Base-by-base conservation (phyloP, 2,888 invertebrate genomes). In the Stenotaenia linearis region DNA sequence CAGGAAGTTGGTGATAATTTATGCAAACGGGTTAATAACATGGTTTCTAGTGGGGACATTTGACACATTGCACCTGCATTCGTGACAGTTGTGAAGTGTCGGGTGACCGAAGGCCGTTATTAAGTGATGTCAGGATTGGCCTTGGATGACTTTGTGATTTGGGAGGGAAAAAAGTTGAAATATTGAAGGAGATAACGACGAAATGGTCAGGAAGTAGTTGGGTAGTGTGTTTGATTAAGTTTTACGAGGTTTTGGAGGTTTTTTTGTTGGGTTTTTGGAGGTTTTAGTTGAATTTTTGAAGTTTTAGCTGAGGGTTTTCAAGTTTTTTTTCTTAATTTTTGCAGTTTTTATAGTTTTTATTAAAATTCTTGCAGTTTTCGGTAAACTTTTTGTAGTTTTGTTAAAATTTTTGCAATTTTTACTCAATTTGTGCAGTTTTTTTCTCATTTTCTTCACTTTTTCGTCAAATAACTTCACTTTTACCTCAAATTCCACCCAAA, bases 1-100 rank as follows among this genome's bases (percentile, higher is more conserved):
- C 69, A 69, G 69, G 69, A 69, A 69, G 28, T 69, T 10, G 15
- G 12, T 69, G 69, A 69, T 69, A 69, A 69, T 69, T 69, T 69
- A 69, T 69, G 69, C 69, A 69, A 69, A 69, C 69, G 69, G 69
- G 28, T 69, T 69, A 69, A 69, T 69, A 69, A 69, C 69, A 69
- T 25, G 10, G 69, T 23, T 45, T 23, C 25, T 28, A 1, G 10
- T 69, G 69, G 50, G 50, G 69, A 69, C 69, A 69, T 28, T 69
- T 69, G 69, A 69, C 69, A 69, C 69, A 69, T 69, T 69, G 69
- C 69, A 69, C 69, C 69, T 69, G 69, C 69, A 69, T 5, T 69
- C 69, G 69, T 69, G 69, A 69, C 69, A 69, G 23, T 69, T 69
- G 69, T n/a, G n/a, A 18, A 69, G 69, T 69, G 69, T 69, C 69